These are phyloP conservation scores for Ptilorrhoa leucosticta DNA, from an alignment of 2,113 vertebrate species.

Conservation along the genomic window DNA sequence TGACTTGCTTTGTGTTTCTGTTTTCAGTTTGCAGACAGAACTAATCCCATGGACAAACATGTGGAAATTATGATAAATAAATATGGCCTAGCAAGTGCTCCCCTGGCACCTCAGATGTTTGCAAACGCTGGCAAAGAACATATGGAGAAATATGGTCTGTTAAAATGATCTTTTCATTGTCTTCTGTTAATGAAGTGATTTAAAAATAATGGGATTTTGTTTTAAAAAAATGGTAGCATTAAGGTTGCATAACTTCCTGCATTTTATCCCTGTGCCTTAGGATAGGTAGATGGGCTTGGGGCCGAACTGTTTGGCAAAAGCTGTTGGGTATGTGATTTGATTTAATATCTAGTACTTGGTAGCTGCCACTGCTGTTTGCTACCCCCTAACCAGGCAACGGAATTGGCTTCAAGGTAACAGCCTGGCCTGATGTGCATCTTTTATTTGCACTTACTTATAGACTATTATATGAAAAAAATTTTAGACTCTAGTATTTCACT, in stretches of 20 bases:
- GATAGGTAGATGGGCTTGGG: not conserved
- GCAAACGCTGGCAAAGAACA: constrained; percentile 87
- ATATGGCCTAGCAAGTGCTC: constrained; percentile 77
- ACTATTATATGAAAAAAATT: not conserved
- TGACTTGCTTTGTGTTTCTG: not conserved
- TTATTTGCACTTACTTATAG: not conserved
- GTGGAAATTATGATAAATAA: constrained; percentile 83
- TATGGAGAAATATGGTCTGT: constrained; percentile 94
- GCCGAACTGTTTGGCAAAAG: not conserved
- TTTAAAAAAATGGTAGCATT: not conserved
- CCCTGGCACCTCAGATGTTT: constrained; percentile 85
- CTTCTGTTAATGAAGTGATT: not conserved
- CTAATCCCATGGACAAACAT: constrained; percentile 87
- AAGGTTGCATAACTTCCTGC: not conserved
- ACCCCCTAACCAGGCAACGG: not conserved
- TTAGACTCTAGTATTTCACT: not conserved
- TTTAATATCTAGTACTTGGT: not conserved
- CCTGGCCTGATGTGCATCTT: not conserved
- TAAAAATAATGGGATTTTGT: not conserved
- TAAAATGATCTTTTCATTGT: not conserved
- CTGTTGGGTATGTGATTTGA: not conserved
- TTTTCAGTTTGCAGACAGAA: constrained; percentile 67
- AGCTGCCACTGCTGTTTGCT: not conserved
- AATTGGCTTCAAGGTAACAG: not conserved
- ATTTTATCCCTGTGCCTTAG: not conserved